Percentiles rank a stretch among this genome's conserved stretches.
Conservation (phyloP, 2,113 vertebrate genomes). For the Mugil cephalus region DNA sequence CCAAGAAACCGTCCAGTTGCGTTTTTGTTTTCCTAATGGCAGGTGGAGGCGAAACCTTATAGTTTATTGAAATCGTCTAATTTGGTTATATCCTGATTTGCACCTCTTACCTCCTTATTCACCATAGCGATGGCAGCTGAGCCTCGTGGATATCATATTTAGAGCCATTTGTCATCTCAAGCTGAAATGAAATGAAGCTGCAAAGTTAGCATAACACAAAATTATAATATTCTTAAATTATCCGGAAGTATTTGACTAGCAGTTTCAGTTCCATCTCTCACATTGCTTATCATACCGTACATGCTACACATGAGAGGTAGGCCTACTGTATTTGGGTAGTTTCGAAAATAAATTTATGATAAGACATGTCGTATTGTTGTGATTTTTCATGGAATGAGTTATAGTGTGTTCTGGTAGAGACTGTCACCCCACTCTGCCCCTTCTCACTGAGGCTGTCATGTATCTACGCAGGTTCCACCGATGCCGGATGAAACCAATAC, state of each 20-base stretch:
- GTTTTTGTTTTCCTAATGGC: neutral
- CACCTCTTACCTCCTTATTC: neutral
- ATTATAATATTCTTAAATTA: neutral
- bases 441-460: slow-evolving; percentile 47
- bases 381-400: slow-evolving; percentile 22
- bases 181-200: neutral
- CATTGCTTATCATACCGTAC: too few relatives aligned
- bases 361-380: too few relatives aligned
- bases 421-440: slow-evolving; percentile 26
- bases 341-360: too few relatives aligned
- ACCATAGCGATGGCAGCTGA: neutral
- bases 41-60: neutral
- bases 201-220: neutral
- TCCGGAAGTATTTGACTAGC: neutral
- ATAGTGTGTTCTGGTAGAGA: slow-evolving; percentile 25
- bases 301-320: too few relatives aligned
- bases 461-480: slow-evolving; percentile 65
- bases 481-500: slow-evolving; percentile 80
- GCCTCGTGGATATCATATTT: neutral
- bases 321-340: too few relatives aligned
- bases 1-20: neutral
- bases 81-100: neutral
- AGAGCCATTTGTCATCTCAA: neutral
- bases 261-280: too few relatives aligned
- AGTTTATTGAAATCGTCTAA: neutral